Conservation (phyloP, 2,888 invertebrate genomes). For the Steinernema scapterisci region DNA sequence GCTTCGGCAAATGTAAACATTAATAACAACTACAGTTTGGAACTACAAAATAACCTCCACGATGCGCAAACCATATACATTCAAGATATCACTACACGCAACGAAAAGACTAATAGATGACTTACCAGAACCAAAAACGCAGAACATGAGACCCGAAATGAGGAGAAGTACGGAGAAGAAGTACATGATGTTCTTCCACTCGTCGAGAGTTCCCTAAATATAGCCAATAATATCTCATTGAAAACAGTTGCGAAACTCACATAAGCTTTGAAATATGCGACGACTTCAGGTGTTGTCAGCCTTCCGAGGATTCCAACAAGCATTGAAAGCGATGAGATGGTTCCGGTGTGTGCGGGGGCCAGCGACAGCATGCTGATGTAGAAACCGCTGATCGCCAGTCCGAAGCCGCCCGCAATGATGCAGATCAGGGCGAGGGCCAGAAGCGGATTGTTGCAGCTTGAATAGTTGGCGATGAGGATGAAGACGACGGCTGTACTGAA, state of each 20-base stretch:
- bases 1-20: too few relatives aligned
- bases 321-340: conserved; percentile 50
- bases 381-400: conserved; percentile 56
- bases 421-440: conserved; percentile 41
- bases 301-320: conserved; percentile 49
- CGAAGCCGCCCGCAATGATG: conserved; percentile 47
- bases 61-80: too few relatives aligned
- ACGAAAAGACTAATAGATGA: too few relatives aligned
- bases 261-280: conserved; percentile 50
- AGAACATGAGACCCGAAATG: conserved; percentile 46
- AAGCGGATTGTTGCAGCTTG: conserved; percentile 39
- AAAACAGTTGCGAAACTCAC: conserved; percentile 25
- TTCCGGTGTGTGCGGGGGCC: conserved; percentile 57
- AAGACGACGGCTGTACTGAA: conserved; percentile 40
- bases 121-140: conserved; percentile 53
- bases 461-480: conserved; percentile 40
- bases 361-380: conserved; percentile 56
- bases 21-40: too few relatives aligned
- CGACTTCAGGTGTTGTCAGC: conserved; percentile 46
- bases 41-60: too few relatives aligned
- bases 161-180: conserved; percentile 44
- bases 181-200: conserved; percentile 53
- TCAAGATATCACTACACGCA: too few relatives aligned
- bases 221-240: neutral
- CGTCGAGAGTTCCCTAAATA: conserved; percentile 50